A percentile compares a stretch with the other conserved stretches of the same genome.
phyloP scores from a whole-genome alignment of 2,113 vertebrate species.

The Lepus europaeus region DNA sequence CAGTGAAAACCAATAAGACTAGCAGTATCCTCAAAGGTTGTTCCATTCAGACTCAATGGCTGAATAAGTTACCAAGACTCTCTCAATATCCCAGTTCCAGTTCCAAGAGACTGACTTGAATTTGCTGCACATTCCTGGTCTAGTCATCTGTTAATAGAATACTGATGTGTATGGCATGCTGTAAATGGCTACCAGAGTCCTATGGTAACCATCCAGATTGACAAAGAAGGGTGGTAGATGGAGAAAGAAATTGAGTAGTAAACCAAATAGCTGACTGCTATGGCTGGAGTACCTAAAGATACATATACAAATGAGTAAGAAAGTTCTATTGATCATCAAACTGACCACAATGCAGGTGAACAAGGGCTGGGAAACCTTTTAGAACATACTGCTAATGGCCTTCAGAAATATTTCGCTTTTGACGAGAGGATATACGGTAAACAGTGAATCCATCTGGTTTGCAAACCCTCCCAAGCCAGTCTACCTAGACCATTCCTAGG shows the following conservation, averaged over 20 bases:
- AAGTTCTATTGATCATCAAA: neutral
- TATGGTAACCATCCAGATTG: neutral
- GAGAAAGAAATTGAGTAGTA: neutral
- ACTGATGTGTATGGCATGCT: too few species aligned
- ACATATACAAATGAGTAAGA: neutral
- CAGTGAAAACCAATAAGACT: neutral
- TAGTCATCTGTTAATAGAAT: neutral
- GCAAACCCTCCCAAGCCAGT: constrained; percentile 82
- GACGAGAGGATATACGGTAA: constrained; percentile 65
- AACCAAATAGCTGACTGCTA: neutral
- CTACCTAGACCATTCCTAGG: constrained; percentile 79
- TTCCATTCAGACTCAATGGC: neutral
- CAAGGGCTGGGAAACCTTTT: constrained; percentile 21
- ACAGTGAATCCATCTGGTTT: constrained; percentile 83
- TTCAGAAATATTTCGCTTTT: constrained; percentile 47
- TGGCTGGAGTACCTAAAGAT: neutral
- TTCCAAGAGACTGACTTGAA: neutral
- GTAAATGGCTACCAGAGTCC: neutral
- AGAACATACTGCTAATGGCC: neutral
- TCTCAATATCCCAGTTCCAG: neutral
- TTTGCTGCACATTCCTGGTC: too few species aligned
- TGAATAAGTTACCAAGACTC: neutral
- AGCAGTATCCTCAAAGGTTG: neutral
- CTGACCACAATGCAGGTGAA: neutral
- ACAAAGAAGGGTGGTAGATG: neutral